phyloP scores from a whole-genome alignment of 2,797 vertebrate species.

The Myotis daubentonii region DNA sequence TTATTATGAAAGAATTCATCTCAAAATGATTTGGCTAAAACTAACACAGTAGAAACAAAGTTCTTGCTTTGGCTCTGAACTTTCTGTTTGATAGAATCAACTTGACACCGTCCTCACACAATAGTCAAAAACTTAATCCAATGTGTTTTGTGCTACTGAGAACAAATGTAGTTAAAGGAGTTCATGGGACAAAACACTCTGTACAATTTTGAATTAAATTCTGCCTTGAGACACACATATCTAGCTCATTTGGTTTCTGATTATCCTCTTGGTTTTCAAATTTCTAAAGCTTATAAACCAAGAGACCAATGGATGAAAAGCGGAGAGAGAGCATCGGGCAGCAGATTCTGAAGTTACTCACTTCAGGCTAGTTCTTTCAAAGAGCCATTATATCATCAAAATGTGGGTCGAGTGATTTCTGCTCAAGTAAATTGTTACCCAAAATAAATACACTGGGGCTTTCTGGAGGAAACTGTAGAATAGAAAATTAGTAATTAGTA shows the following conservation, averaged over 20 bases:
- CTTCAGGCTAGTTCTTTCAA: conserved; percentile 61
- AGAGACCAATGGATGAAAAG: background rate
- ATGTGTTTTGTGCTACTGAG: background rate
- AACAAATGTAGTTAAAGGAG: conserved; percentile 21
- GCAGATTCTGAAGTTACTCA: conserved; percentile 42
- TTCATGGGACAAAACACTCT: conserved; percentile 63
- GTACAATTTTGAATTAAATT: conserved; percentile 58
- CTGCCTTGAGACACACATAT: conserved; percentile 33
- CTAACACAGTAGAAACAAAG: background rate
- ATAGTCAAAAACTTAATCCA: conserved; percentile 62
- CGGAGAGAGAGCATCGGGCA: background rate
- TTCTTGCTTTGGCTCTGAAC: background rate
- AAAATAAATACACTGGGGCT: conserved; percentile 42
- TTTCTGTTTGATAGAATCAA: background rate
- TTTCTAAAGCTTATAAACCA: conserved; percentile 52
- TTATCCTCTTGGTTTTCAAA: conserved; percentile 54
- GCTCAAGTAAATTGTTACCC: conserved; percentile 53
- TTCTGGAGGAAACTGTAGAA: conserved; percentile 20
- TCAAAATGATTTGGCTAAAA: background rate
- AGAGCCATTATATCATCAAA: conserved; percentile 72
- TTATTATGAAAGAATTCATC: background rate
- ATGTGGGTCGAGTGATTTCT: conserved; percentile 73
- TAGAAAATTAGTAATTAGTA: conserved; percentile 41
- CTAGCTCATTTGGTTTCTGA: conserved; percentile 44
- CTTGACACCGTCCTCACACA: conserved; percentile 17